Conservation (phyloP, 1,140 invertebrate species). For the Papilio helenus region DNA sequence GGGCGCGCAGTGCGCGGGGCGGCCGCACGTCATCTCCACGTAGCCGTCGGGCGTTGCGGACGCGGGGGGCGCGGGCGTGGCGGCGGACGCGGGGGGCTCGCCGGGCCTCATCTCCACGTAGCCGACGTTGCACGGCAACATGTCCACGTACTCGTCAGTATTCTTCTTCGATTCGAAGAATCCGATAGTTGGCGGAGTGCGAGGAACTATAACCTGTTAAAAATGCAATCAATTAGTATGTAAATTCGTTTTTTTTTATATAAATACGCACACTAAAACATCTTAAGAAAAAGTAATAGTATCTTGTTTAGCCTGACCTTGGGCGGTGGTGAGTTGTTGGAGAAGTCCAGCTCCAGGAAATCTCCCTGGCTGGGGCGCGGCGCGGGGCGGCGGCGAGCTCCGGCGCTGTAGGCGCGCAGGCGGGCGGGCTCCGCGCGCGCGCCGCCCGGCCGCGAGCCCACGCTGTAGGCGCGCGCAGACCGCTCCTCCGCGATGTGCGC, state of each 20-base stretch:
- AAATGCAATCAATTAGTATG: neutral
- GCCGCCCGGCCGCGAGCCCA: conserved; percentile 89
- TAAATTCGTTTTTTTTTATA: neutral
- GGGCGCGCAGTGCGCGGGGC: conserved; percentile 30
- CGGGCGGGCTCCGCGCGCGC: conserved; percentile 55
- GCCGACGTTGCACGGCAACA: conserved; percentile 60
- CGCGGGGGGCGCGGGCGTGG: conserved; percentile 1
- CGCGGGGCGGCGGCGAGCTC: conserved; percentile 73
- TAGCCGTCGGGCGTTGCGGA: conserved; percentile 55
- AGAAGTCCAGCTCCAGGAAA: conserved; percentile 92
- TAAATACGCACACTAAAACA: neutral
- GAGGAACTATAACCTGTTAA: conserved; percentile 53
- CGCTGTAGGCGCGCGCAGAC: conserved; percentile 92
- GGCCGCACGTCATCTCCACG: conserved; percentile 63
- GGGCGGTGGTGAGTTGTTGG: conserved; percentile 75
- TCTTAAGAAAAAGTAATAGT: neutral
- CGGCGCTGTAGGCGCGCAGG: conserved; percentile 62
- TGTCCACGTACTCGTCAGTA: conserved; percentile 71
- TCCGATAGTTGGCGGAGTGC: conserved; percentile 55
- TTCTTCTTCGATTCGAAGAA: conserved; percentile 51
- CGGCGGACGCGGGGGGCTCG: conserved; percentile 40
- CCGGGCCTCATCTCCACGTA: conserved; percentile 67
- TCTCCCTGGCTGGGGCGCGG: conserved; percentile 85
- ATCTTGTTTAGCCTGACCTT: conserved; percentile 41
- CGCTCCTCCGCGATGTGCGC: conserved; percentile 79